Base-by-base conservation (phyloP, 2,888 invertebrate species). In the Empis livida region DNA sequence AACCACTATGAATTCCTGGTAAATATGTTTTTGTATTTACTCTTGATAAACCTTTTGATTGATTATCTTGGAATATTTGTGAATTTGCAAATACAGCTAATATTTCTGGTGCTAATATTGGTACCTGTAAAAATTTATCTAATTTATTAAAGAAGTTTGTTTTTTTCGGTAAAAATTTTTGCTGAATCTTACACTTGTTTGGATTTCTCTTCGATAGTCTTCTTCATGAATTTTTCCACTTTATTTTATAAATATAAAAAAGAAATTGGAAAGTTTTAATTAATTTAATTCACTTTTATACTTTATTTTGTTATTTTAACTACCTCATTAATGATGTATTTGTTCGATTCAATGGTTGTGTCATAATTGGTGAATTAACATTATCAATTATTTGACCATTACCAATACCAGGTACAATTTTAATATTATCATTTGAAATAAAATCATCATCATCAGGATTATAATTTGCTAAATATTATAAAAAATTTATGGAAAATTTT, bases 391-490 rank as follows among this genome's bases (percentile, higher is more conserved):
- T 58, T 38, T 64, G 62, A 44, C 62, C 62, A 42, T 59, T 60
- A 10, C 59, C 58, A 43, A 65, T 55, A 42, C 54, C 55, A 14
- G 41, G 1, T 14, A 27, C 14, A 27, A 41, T 41, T 41, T 41
- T 41, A 45, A 64, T 64, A 55, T 63, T 63, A 50, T 64, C 67
- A 39, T 63, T 61, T 0, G 59, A 57, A 46, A 60, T 54, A 45
- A 61, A 64, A 32, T 67, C 64, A 54, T 70, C 70, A n/a, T 70
- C 69, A n/a, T 69, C 68, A 17, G 70, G 65, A 60, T 70, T 69
- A 45, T 70, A 70, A 53, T 70, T 68, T 27, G 70, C 70, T 70
- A 49, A 23, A 54, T 54, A 13, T 15, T 43, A 11, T 2, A 44
- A 38, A 39, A 15, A 46, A 35, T 13, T 14, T 23, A 23, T 20